Evolutionary conservation across 2,113 vertebrate species (phyloP), one percentile per base, ranked within the genome.

Genomic region (Forbesichthys papilliferus): DNA sequence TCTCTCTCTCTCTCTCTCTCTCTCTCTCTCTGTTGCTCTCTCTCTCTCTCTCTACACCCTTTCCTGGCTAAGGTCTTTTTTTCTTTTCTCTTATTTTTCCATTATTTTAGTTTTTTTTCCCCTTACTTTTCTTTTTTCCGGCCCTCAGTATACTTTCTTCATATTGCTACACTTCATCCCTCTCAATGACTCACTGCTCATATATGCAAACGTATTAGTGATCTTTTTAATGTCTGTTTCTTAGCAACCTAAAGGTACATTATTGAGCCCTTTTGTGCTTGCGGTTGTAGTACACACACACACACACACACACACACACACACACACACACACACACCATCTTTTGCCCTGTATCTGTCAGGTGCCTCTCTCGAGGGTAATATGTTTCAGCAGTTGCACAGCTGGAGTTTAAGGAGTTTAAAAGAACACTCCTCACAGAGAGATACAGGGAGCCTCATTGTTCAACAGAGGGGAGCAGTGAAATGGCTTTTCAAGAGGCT

Each of bases 221-320:
- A 81, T 78, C 65, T 52, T 10, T 79, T 71, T 83, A 82, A 86
- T 79, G 74, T 64, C 57, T 70, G 76, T 85, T 82, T 69, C 80
- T 78, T 71, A 81, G 77, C 85, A 84, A 85, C 75, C 73, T 80
- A 7, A 77, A 42, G 16, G 64, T 61, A 66, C 58, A 71, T 66
- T 61, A 64, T 55, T 27, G 33, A 34, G 66, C 78, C 51, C 51
- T 54, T 59, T 65, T 48, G 36, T 6, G 4, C 36, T 42, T 20
- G 27, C 18, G 42, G 54, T 46, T 33, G 61, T 72, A 10, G 49
- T 11, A 2, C 11, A 52, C 11, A 52, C 13, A 14, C 49, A 52
- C 10, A 14, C 11, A 52, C 13, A 14, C 10, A 14, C 11, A 52
- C 13, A 14, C 51, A 55, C 8, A 11, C 56, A 42, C 47, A 64